Base-by-base conservation (phyloP, 2,113 vertebrate species). In the Pitta sordida region DNA sequence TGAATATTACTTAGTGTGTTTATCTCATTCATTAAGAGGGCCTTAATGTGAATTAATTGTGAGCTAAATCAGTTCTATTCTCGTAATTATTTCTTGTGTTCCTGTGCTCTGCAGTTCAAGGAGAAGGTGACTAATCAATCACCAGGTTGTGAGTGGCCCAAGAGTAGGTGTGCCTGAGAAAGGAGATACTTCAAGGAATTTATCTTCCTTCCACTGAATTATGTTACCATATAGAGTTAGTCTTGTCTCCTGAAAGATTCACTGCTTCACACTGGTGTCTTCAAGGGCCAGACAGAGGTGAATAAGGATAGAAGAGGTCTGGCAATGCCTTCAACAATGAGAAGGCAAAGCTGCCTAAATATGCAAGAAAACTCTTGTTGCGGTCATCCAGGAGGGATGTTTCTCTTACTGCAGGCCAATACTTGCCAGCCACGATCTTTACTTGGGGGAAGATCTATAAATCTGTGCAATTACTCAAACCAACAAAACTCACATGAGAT, bases 151-250 rank as follows among this genome's bases (percentile, higher is more conserved):
- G 85, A 41, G 63, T 55, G 79, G 68, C 88, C 86, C 83, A 7
- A 13, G 90, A 78, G 92, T 24, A 78, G 96, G 53, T 69, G 76
- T 60, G 63, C 2, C 32, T 51, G 59, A 87, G 88, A 65, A 71
- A 43, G 74, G 63, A 82, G 84, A 7, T 56, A 37, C 79, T 93
- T 62, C 5, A 46, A 55, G 92, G 64, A 69, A 93, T 95, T 95
- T 79, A 79, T 92, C 84, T 93, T 76, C 84, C 51, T 94, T 89
- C 46, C 24, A 2, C 59, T 95, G 94, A 96, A 67, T 94, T 91
- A 91, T 94, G 90, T 83, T 74, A 24, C 82, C 60, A 26, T 67
- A 7, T 4, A 86, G 93, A 91, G 90, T 94, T 91, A 88, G 52
- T 34, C 75, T 64, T 90, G 84, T 83, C 84, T 89, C 32, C 63